phyloP scores from a whole-genome alignment of 2,113 vertebrate genomes.

The Pleuronectes platessa region DNA sequence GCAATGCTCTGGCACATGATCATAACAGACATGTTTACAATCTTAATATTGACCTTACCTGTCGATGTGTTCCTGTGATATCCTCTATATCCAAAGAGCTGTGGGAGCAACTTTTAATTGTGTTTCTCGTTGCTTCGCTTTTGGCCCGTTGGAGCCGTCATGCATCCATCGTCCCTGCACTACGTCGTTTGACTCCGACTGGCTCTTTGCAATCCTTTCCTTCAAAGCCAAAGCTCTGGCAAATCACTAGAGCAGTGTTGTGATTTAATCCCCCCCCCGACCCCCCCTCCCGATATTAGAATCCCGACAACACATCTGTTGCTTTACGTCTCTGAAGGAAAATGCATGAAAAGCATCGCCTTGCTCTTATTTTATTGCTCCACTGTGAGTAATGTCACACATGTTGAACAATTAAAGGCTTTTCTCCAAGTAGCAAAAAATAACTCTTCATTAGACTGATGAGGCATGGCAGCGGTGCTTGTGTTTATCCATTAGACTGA shows the following conservation, averaged over 20 bases:
- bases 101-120: slow-evolving; percentile 13
- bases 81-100: slow-evolving; percentile 5
- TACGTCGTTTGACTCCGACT: slow-evolving; percentile 34
- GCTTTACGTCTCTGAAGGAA: slow-evolving; percentile 33
- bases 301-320: slow-evolving; percentile 77
- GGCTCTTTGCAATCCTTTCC: slow-evolving; percentile 47
- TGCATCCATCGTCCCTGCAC: slow-evolving; percentile 37
- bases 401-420: background rate
- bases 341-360: slow-evolving; percentile 5
- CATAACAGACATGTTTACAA: background rate
- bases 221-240: slow-evolving; percentile 73
- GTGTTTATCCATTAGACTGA: slow-evolving; percentile 53
- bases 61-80: slow-evolving; percentile 21
- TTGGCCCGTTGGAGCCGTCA: slow-evolving; percentile 33
- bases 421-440: background rate
- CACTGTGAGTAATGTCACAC: background rate
- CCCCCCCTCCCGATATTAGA: slow-evolving; percentile 60
- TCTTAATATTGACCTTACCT: slow-evolving; percentile 58
- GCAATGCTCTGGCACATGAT: background rate
- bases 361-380: background rate
- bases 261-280: slow-evolving; percentile 75
- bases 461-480: slow-evolving; percentile 11
- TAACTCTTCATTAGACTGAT: slow-evolving; percentile 31
- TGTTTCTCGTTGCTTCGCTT: slow-evolving; percentile 17
- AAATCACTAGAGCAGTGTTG: slow-evolving; percentile 77